Evolutionary conservation across 2,888 invertebrate species (phyloP).

Genomic region (Cheilosia pagana): DNA sequence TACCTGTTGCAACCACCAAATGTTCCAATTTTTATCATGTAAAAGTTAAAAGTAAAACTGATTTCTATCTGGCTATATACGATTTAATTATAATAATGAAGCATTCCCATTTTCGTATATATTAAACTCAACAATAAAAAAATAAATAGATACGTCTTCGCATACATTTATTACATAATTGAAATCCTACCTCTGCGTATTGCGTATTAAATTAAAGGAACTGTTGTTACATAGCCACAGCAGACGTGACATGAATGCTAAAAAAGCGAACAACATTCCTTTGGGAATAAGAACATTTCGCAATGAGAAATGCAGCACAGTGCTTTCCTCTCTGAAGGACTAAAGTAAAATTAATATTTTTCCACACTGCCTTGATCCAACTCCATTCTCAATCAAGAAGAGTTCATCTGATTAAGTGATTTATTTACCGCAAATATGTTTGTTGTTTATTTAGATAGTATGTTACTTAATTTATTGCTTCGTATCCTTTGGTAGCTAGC

Average conservation of each 20-base stretch:
- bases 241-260: constrained; percentile 19
- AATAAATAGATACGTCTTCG: not conserved
- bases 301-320: not conserved
- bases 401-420: constrained; percentile 28
- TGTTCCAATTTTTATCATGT: too few species aligned
- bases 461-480: constrained; percentile 18
- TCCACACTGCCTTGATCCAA: not conserved
- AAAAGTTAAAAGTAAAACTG: too few species aligned
- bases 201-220: constrained; percentile 22
- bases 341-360: constrained; percentile 12
- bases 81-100: too few species aligned
- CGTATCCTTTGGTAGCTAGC: not conserved
- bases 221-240: constrained; percentile 14
- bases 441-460: constrained; percentile 14
- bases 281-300: not conserved
- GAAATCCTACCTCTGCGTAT: constrained; percentile 3
- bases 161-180: constrained; percentile 5
- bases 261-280: not conserved
- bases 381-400: constrained; percentile 1
- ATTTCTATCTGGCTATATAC: too few species aligned
- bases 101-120: too few species aligned
- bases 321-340: not conserved
- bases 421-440: constrained; percentile 28
- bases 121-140: too few species aligned
- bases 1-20: too few species aligned